These are phyloP conservation scores for Parazoanthus swiftii DNA, from an alignment of 92 coral and sea anemone species.

Conservation along the genomic window DNA sequence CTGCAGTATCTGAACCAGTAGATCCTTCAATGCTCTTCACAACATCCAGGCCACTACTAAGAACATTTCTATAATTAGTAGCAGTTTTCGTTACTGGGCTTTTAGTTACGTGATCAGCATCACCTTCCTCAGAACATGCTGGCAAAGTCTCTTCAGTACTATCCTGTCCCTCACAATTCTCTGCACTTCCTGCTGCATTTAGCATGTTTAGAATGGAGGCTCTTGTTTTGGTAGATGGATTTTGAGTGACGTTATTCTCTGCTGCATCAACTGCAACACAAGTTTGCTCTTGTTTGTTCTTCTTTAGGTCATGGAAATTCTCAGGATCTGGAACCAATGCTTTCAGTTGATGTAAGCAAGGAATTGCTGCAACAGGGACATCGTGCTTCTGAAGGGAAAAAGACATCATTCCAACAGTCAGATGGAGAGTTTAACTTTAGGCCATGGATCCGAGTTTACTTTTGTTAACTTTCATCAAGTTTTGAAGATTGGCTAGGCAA, in stretches of 20 bases:
- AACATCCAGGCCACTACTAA: constrained; percentile 58
- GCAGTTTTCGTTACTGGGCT: background rate
- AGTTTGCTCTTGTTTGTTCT: background rate
- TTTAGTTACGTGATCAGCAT: background rate
- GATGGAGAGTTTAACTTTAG: no score
- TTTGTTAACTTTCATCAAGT: no score
- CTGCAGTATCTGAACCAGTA: background rate
- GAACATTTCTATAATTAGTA: background rate
- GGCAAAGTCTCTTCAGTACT: background rate
- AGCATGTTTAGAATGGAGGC: constrained; percentile 47
- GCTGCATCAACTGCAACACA: background rate
- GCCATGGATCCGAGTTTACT: no score
- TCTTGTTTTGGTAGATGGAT: constrained; percentile 13
- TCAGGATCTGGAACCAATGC: constrained; percentile 41
- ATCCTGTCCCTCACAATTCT: background rate
- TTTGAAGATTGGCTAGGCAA: no score
- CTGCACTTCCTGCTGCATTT: constrained; percentile 44
- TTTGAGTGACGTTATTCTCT: background rate
- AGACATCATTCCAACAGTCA: no score
- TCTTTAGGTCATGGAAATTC: constrained; percentile 1
- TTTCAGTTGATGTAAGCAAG: constrained; percentile 86
- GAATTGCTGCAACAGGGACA: constrained; percentile 93
- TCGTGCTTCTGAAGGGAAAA: constrained; percentile 78
- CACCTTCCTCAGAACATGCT: background rate
- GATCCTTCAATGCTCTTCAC: constrained; percentile 21